Evolutionary conservation across 2,113 vertebrate species (phyloP).

Genomic region (Mionectes macconnelli): DNA sequence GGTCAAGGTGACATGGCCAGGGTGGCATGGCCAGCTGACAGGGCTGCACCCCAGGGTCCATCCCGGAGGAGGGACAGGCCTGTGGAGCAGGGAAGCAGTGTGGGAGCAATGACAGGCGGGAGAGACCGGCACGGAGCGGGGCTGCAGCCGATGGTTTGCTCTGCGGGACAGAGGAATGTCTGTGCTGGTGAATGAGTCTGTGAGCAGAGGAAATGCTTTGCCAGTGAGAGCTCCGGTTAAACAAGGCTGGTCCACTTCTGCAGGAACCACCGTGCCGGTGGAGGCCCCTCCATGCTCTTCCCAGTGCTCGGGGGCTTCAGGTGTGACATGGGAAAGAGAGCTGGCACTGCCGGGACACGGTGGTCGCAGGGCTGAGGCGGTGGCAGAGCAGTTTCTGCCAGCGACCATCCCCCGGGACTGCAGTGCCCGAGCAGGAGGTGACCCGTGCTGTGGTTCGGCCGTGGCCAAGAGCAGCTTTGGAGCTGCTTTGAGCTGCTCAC

Average conservation of each 20-base stretch:
- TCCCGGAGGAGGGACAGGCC: not conserved
- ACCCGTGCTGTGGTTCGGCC: not conserved
- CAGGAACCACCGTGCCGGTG: accelerated
- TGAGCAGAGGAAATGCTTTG: slow-evolving; percentile 55
- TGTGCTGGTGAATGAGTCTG: slow-evolving; percentile 13
- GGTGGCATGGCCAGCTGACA: not conserved
- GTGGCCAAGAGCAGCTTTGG: not conserved
- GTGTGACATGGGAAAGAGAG: not conserved
- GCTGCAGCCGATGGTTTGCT: not conserved
- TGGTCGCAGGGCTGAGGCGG: accelerated
- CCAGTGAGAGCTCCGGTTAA: slow-evolving; percentile 31
- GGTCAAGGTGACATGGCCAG: not conserved
- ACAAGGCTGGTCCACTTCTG: not conserved
- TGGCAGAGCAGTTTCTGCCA: not conserved
- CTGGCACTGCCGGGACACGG: accelerated
- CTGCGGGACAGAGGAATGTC: slow-evolving; percentile 60
- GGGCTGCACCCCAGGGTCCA: not conserved
- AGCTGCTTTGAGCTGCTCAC: not conserved
- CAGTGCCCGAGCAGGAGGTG: not conserved
- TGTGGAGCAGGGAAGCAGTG: accelerated
- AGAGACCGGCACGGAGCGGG: not conserved
- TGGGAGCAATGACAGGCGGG: not conserved
- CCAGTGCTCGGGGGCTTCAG: not conserved
- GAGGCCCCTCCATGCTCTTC: not conserved
- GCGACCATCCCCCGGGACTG: not conserved